Base-by-base conservation (phyloP, 1,140 invertebrate species). In the Heliconius melpomene region DNA sequence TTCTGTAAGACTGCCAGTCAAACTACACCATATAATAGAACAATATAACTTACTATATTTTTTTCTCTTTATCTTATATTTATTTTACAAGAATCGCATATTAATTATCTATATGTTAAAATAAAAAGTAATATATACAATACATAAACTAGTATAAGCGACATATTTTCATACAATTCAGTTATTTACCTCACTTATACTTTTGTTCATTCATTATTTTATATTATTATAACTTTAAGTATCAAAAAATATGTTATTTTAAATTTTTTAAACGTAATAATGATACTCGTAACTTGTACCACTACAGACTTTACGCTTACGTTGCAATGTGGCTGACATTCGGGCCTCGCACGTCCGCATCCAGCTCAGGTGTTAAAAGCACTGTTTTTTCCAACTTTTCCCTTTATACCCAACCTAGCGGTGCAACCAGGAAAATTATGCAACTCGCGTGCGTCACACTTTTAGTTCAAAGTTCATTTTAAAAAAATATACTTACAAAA, bases 271-370 rank as follows among this genome's bases (percentile, higher is more conserved):
- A 13, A 66, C 29, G 13, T 75, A 70, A 20, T 72, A 72, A 54
- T n/a, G 26, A 50, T 36, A 70, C 11, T 32, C 1, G 32, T 54
- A 36, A 50, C 77, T 54, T 50, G 20, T 72, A 72, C 66, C 82
- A 81, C 23, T 72, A 72, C 32, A 80, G 36, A 81, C 79, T 52
- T 81, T 82, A 74, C 81, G 82, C 83, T 84, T 83, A 79, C 84
- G 83, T 82, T 82, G 84, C 81, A 83, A 85, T 84, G 80, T 84
- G 74, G 73, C 84, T 88, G 86, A 89, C 89, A 88, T 89, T 90
- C 72, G 87, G 87, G 85, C 80, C 87, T 79, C 82, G 78, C 85
- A 87, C 86, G 86, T 88, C 82, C 79, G 86, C 81, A 79, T 81
- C 78, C 87, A 79, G 86, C 85, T 84, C 84, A 78, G 85, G 82